Percentiles rank a stretch among this genome's conserved stretches.
phyloP scores from a whole-genome alignment of 2,888 invertebrate genomes.

The Endomychus coccineus region DNA sequence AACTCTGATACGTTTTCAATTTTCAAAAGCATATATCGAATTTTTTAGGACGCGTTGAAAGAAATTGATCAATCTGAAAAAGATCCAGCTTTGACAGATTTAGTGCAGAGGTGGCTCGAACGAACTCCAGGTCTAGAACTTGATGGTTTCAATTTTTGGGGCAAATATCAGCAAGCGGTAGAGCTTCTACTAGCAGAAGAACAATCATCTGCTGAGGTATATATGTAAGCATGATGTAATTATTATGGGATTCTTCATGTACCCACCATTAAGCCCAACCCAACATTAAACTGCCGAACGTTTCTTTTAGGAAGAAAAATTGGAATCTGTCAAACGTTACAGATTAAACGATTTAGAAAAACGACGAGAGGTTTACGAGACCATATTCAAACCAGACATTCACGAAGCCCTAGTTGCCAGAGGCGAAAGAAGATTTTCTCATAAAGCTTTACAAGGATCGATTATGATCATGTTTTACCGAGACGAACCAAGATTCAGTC shows the following conservation, averaged over 20 bases:
- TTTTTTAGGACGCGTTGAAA: conserved; percentile 43
- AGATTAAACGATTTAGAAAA: conserved; percentile 69
- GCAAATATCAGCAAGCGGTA: conserved; percentile 73
- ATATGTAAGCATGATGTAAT: too few relatives aligned
- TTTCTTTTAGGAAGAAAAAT: conserved; percentile 27
- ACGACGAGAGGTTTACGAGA: conserved; percentile 76
- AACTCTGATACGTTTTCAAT: too few relatives aligned
- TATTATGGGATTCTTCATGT: too few relatives aligned
- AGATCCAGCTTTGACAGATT: conserved; percentile 75
- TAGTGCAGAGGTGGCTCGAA: conserved; percentile 91
- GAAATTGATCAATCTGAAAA: conserved; percentile 62
- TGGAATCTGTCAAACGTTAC: conserved; percentile 47
- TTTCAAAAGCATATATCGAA: neutral
- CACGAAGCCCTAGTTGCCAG: conserved; percentile 78
- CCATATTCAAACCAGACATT: conserved; percentile 77
- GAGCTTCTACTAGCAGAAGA: conserved; percentile 64
- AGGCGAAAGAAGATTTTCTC: conserved; percentile 83
- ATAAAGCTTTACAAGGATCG: conserved; percentile 91
- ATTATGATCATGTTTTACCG: conserved; percentile 97
- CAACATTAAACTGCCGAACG: too few relatives aligned
- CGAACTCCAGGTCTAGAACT: conserved; percentile 86
- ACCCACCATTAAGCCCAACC: too few relatives aligned
- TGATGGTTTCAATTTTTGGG: conserved; percentile 89
- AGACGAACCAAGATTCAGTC: conserved; percentile 95
- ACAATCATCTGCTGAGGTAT: conserved; percentile 56